Conservation (phyloP, 2,888 invertebrate genomes). For the Nemotelus nigrinus region DNA sequence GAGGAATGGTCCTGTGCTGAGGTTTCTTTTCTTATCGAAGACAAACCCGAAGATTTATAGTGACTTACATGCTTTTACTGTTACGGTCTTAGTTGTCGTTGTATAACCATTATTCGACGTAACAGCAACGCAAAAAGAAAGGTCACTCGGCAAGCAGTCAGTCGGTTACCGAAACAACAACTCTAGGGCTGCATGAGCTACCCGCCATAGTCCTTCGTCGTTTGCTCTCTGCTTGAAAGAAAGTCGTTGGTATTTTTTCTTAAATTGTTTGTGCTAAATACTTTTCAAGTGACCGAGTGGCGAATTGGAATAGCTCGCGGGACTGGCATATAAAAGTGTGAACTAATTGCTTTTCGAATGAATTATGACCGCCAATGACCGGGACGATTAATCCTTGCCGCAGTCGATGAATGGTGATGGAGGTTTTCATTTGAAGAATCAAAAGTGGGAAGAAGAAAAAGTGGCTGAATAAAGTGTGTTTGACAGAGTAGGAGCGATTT, state of each 20-base stretch:
- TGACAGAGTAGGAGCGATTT: too few relatives aligned
- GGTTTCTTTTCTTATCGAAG: constrained; percentile 38
- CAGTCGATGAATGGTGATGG: neutral
- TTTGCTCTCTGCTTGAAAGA: too few relatives aligned
- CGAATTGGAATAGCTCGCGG: neutral
- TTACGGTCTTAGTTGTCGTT: too few relatives aligned
- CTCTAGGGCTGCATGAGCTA: too few relatives aligned
- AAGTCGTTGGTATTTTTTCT: too few relatives aligned
- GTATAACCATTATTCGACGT: too few relatives aligned
- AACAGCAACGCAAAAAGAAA: too few relatives aligned
- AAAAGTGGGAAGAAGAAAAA: too few relatives aligned
- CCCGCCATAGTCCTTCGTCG: too few relatives aligned
- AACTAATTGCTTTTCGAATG: constrained; percentile 41
- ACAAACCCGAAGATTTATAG: constrained; percentile 33
- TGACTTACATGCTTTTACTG: constrained; percentile 21
- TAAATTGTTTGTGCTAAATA: constrained; percentile 28
- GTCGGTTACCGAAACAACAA: neutral
- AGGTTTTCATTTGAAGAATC: too few relatives aligned
- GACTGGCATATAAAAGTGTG: constrained; percentile 32
- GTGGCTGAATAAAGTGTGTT: too few relatives aligned
- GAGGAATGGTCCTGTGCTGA: neutral
- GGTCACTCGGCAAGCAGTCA: neutral
- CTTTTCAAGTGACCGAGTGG: constrained; percentile 7
- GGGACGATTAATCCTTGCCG: constrained; percentile 3
- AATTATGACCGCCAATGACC: constrained; percentile 38